Evolutionary conservation across 2,888 invertebrate species (phyloP).

Genomic region (Drosophila birchii): DNA sequence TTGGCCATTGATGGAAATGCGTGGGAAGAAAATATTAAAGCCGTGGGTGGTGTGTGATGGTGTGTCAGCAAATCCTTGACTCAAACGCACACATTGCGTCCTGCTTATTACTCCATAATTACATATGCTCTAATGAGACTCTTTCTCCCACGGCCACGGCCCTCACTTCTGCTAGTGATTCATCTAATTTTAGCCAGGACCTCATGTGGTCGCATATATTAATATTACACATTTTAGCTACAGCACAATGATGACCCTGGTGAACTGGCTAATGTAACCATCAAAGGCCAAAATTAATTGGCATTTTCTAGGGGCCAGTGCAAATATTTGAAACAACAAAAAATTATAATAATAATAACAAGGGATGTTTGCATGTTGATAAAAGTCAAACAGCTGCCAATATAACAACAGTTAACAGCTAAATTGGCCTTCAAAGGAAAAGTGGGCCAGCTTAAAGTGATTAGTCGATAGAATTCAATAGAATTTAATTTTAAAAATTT

Average conservation of each 20-base stretch:
- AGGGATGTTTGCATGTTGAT: constrained; percentile 41
- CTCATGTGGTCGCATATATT: constrained; percentile 53
- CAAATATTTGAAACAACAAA: constrained; percentile 35
- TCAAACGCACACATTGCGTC: constrained; percentile 24
- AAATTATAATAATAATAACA: constrained; percentile 5
- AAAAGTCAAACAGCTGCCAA: constrained; percentile 32
- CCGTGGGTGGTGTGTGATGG: constrained; percentile 4
- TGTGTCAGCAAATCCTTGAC: constrained; percentile 25
- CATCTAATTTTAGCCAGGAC: constrained; percentile 50
- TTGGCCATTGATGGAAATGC: constrained; percentile 46
- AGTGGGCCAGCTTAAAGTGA: background rate
- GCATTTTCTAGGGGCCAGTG: constrained; percentile 51
- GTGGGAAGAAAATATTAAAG: constrained; percentile 25
- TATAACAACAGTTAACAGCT: constrained; percentile 20
- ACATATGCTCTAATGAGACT: constrained; percentile 49
- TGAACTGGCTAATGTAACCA: constrained; percentile 48
- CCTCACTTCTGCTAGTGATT: constrained; percentile 3
- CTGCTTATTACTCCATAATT: constrained; percentile 41
- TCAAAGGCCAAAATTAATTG: constrained; percentile 71
- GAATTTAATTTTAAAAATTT: background rate
- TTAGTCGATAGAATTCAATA: background rate
- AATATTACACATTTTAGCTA: constrained; percentile 28
- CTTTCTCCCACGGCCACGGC: constrained; percentile 3
- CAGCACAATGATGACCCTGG: constrained; percentile 49
- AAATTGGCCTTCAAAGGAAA: constrained; percentile 11